phyloP scores from a whole-genome alignment of 1,140 invertebrate genomes.

The Copidosoma floridanum region DNA sequence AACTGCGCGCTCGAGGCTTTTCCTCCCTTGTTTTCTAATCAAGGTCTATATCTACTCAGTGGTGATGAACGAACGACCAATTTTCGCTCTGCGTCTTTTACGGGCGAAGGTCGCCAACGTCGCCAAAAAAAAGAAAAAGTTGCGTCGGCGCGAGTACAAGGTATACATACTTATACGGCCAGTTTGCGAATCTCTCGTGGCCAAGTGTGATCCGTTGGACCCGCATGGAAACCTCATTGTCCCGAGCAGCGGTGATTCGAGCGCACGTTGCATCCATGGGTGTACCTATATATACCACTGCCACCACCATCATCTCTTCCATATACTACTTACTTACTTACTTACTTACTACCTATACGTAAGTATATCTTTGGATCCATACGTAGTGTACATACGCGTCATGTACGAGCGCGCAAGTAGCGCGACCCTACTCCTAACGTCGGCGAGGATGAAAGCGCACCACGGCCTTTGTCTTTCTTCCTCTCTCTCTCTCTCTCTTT shows the following conservation, averaged over 20 bases:
- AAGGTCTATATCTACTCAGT: no score
- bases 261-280: conserved; percentile 44
- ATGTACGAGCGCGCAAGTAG: conserved; percentile 9
- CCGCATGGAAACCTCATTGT: conserved; percentile 51
- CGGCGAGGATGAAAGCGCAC: conserved; percentile 50
- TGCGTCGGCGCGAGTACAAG: conserved; percentile 18
- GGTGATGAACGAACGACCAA: no score
- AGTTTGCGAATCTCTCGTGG: conserved; percentile 15
- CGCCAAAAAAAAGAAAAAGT: conserved; percentile 20
- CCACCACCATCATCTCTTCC: no score
- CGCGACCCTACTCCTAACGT: conserved; percentile 32
- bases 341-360: no score
- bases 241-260: conserved; percentile 31
- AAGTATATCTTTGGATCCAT: no score
- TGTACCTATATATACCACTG: conserved; percentile 5
- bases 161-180: no score
- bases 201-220: conserved; percentile 50
- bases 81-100: no score
- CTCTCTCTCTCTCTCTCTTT: no score
- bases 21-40: no score
- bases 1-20: no score
- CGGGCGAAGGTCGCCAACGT: no score
- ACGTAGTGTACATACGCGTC: background rate
- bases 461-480: conserved; percentile 40
- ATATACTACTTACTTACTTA: no score